Conservation (phyloP, 2,888 invertebrate genomes). For the Cynaeus angustus region DNA sequence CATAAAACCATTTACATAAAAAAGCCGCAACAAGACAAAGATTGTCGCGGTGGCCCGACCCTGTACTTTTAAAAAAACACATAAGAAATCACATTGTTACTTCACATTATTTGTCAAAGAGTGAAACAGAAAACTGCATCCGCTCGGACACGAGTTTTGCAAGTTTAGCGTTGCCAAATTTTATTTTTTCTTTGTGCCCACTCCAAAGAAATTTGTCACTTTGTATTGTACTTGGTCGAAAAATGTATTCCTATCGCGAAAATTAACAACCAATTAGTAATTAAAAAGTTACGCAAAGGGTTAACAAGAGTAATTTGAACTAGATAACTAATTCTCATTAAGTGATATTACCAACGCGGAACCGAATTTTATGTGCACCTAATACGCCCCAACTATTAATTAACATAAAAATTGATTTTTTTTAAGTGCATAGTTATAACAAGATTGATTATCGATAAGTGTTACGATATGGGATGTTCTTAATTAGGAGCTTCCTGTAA, state of each 20-base stretch:
- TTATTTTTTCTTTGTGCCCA: no score
- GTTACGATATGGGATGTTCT: constrained; percentile 22
- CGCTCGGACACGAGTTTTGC: constrained; percentile 17
- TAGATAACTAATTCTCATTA: constrained; percentile 12
- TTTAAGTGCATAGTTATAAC: constrained; percentile 1
- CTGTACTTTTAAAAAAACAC: constrained; percentile 34
- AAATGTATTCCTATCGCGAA: no score
- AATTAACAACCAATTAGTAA: no score
- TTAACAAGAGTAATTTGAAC: not conserved
- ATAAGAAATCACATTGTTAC: constrained; percentile 38
- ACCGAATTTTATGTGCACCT: not conserved
- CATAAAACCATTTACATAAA: constrained; percentile 41
- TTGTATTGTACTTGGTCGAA: no score
- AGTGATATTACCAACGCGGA: not conserved
- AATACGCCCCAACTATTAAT: constrained; percentile 28
- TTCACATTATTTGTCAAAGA: constrained; percentile 35
- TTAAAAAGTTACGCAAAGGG: not conserved
- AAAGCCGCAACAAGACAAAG: constrained; percentile 29
- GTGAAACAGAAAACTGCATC: constrained; percentile 34
- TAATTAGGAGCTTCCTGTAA: constrained; percentile 18
- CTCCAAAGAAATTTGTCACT: no score
- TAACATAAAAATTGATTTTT: constrained; percentile 36
- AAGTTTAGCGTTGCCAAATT: constrained; percentile 2
- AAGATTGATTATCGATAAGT: constrained; percentile 13
- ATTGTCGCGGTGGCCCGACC: constrained; percentile 33